Percentiles rank a stretch among this genome's conserved stretches.
Evolutionary conservation across 2,888 invertebrate species (phyloP).

Genomic region (Agrotis clavis): DNA sequence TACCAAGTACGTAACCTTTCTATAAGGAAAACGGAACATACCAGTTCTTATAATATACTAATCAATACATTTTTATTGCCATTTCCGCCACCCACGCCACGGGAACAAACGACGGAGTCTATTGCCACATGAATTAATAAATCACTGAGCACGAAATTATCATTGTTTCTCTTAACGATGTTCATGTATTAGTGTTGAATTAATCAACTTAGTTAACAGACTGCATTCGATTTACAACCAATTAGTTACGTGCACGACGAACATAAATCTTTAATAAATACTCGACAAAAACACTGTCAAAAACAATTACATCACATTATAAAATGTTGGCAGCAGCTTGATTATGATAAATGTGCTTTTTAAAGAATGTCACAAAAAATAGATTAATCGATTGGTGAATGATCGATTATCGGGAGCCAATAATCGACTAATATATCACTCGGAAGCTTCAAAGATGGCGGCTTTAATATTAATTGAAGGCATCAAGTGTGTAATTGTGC

Average conservation of each 20-base stretch:
- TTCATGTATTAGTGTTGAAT: constrained; percentile 35
- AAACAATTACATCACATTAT: constrained; percentile 17
- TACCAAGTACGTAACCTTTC: not conserved
- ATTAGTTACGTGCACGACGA: constrained; percentile 16
- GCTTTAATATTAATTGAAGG: constrained; percentile 44
- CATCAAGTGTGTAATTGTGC: constrained; percentile 27
- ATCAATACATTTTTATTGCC: not conserved
- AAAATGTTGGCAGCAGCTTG: constrained; percentile 21
- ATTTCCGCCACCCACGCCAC: constrained; percentile 19
- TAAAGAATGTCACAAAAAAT: constrained; percentile 39
- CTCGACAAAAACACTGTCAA: constrained; percentile 19
- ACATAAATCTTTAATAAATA: constrained; percentile 36
- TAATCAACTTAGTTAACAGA: constrained; percentile 26
- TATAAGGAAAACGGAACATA: not conserved
- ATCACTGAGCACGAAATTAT: constrained; percentile 31
- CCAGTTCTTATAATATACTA: not conserved
- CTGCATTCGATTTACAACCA: constrained; percentile 38
- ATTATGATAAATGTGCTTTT: constrained; percentile 44
- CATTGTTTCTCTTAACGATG: constrained; percentile 32
- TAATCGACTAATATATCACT: constrained; percentile 53
- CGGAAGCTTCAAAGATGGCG: constrained; percentile 46
- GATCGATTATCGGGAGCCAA: constrained; percentile 53
- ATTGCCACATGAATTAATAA: constrained; percentile 33
- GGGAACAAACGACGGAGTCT: not conserved
- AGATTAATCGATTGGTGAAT: constrained; percentile 45